These are phyloP conservation scores for Melanostigma gelatinosum DNA, from an alignment of 2,113 vertebrate species.

Conservation along the genomic window DNA sequence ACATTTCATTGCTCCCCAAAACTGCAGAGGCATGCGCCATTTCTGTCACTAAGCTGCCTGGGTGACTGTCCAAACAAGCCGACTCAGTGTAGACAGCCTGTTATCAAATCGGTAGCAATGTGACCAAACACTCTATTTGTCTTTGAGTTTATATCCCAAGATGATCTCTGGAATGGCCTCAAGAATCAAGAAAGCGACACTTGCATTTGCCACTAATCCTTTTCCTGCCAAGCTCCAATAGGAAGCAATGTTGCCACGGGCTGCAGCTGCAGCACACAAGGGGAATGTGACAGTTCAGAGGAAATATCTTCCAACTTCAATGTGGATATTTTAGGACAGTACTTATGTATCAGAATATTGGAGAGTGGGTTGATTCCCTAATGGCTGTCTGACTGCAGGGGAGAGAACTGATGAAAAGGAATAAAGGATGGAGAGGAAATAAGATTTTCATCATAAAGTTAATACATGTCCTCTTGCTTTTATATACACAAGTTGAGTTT, in stretches of 20 bases:
- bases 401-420: conserved; percentile 23
- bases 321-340: conserved; percentile 59
- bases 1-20: conserved; percentile 5
- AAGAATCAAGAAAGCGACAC: conserved; percentile 30
- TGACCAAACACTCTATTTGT: conserved; percentile 53
- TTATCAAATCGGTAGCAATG: conserved; percentile 31
- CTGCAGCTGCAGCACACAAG: conserved; percentile 43
- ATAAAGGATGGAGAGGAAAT: conserved; percentile 24
- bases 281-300: conserved; percentile 52
- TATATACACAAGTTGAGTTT: neutral
- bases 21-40: conserved; percentile 5
- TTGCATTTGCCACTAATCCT: conserved; percentile 57
- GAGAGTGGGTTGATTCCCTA: conserved; percentile 44
- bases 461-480: conserved; percentile 4
- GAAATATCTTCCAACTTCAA: conserved; percentile 35
- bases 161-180: conserved; percentile 61
- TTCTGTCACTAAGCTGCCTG: conserved; percentile 32
- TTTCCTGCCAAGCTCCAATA: conserved; percentile 32
- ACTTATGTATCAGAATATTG: conserved; percentile 47
- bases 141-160: conserved; percentile 47
- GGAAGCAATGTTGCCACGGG: conserved; percentile 31
- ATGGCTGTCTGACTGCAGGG: conserved; percentile 34
- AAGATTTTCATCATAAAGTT: conserved; percentile 11
- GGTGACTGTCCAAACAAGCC: conserved; percentile 38
- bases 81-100: conserved; percentile 24